Percentiles rank a stretch among this genome's conserved stretches.
Evolutionary conservation across 2,888 invertebrate species (phyloP).

Genomic region (Pterostichus niger): DNA sequence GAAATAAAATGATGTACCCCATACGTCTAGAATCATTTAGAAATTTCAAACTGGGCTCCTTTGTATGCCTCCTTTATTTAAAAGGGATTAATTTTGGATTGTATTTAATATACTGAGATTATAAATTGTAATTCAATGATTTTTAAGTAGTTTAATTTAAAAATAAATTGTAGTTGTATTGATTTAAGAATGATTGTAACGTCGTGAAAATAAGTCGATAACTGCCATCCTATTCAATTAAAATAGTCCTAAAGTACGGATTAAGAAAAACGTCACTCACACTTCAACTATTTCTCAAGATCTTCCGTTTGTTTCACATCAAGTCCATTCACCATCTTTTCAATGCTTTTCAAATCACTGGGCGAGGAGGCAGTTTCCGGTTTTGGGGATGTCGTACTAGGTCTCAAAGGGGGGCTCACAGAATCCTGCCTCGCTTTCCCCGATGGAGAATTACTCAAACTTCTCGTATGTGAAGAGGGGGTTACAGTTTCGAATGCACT

Average conservation of each 20-base stretch:
- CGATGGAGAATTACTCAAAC: conserved; percentile 82
- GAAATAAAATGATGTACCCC: too few species aligned
- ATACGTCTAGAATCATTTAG: too few species aligned
- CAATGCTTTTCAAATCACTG: conserved; percentile 95
- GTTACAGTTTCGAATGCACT: conserved; percentile 95
- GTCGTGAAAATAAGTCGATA: not conserved
- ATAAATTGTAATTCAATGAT: too few species aligned
- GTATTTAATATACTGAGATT: too few species aligned
- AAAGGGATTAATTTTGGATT: too few species aligned
- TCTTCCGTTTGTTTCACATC: conserved; percentile 87
- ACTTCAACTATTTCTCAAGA: conserved; percentile 73
- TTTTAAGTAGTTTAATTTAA: too few species aligned
- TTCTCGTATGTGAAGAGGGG: conserved; percentile 85
- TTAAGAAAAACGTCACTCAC: conserved; percentile 68
- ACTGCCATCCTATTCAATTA: not conserved
- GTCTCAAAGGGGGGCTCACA: conserved; percentile 80
- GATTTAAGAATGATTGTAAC: not conserved
- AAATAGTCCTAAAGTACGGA: conserved; percentile 58
- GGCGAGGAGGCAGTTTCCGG: conserved; percentile 81
- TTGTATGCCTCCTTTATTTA: too few species aligned
- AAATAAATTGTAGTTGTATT: too few species aligned
- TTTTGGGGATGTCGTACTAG: conserved; percentile 80
- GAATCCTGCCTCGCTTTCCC: conserved; percentile 76
- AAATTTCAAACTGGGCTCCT: too few species aligned
- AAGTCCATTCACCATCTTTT: conserved; percentile 97